Base-by-base conservation (phyloP, 2,797 vertebrate genomes). In the Heteromormyrus szaboi region DNA sequence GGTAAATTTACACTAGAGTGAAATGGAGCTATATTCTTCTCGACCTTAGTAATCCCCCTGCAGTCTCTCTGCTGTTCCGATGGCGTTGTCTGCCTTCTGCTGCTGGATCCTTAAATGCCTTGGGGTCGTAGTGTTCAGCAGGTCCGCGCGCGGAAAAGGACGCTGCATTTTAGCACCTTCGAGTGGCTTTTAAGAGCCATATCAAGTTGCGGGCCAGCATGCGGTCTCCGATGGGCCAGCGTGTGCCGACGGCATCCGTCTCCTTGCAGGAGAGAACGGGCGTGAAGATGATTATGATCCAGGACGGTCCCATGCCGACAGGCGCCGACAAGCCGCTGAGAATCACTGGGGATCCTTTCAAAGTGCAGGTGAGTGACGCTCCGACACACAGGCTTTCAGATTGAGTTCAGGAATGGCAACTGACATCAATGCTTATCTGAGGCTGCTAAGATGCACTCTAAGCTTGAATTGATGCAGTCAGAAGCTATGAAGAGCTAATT, bases 201-300 rank as follows among this genome's bases (percentile, higher is more conserved):
- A 44, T 79, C 7, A 7, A 9, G 41, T 9, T 44, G 72, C 14
- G 17, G 14, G 17, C 14, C 17, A 8, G 33, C 17, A 5, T 79
- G 72, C 25, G 4, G 65, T 17, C 12, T 72, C 11, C 12, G 4
- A n/a, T 83, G 41, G 76, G 76, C 76, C 76, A 29, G 62, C 4
- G 22, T 48, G n/a, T 51, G 9, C 81, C 46, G 11, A 84, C 1
- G 46, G 44, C 44, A 25, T 91, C 48, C 92, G 89, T 92, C 91
- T 22, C 14, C 37, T 92, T 93, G 89, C 95, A 99, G 99, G 98
- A 99, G 95, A 97, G 98, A 93, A 98, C 98, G 19, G 98, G 99
- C 86, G 99, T 99, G 93, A 99, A 99, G 94, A 99, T 99, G 99
- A 97, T 99, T 85, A 99, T 99, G 98, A 99, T 99, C 94, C 99